A percentile compares a stretch with the other conserved stretches of the same genome.
Evolutionary conservation across 2,797 vertebrate species (phyloP).

Genomic region (Lithobates pipiens): DNA sequence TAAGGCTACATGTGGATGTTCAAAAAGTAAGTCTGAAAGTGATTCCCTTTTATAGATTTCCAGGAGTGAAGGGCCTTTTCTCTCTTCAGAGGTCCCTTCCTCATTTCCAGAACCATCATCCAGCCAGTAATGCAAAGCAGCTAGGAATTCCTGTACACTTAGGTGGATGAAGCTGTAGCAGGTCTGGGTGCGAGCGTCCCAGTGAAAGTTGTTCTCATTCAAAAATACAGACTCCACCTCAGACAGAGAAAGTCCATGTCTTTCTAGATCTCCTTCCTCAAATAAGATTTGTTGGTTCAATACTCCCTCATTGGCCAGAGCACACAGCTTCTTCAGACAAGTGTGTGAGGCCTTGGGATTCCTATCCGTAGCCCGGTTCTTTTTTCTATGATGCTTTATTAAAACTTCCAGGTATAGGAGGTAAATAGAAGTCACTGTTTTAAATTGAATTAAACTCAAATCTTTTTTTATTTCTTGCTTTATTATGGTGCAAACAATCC

Average conservation of each 20-base stretch:
- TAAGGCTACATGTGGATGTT: conserved; percentile 2
- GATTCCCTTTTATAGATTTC: background rate
- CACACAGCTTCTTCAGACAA: conserved; percentile 11
- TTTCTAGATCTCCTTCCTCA: conserved; percentile 51
- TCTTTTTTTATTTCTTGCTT: background rate
- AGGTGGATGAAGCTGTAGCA: conserved; percentile 64
- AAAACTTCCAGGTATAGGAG: conserved; percentile 7
- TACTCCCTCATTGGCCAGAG: conserved; percentile 13
- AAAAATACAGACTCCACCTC: conserved; percentile 63
- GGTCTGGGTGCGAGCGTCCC: conserved; percentile 59
- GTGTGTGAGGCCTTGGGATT: background rate
- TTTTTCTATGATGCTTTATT: conserved; percentile 20
- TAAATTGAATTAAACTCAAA: background rate
- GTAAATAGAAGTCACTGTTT: conserved; percentile 4
- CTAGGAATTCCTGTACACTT: conserved; percentile 68
- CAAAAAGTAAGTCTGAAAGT: background rate
- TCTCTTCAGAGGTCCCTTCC: background rate
- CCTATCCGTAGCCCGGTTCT: background rate
- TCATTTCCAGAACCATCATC: background rate
- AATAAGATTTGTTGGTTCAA: conserved; percentile 9
- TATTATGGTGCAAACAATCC: conserved; percentile 16
- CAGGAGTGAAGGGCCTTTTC: background rate
- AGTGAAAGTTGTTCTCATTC: conserved; percentile 61
- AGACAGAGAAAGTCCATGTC: conserved; percentile 57
- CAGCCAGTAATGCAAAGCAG: conserved; percentile 64